These are phyloP conservation scores for Ernsta delagoae DNA, from an alignment of 2,888 invertebrate species.

Conservation along the genomic window DNA sequence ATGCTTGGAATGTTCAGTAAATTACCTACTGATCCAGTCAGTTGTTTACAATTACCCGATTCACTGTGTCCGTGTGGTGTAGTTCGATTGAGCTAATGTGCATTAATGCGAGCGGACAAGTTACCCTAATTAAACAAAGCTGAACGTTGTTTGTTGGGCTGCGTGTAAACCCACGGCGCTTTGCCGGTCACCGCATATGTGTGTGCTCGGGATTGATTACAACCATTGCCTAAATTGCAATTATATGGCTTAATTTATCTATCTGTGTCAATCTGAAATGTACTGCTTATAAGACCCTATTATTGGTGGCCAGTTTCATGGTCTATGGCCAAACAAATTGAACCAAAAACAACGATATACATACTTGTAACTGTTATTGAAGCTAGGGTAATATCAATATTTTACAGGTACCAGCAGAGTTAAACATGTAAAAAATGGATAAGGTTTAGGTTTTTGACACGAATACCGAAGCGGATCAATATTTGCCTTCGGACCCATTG, in stretches of 20 bases:
- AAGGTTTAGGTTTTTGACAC: neutral
- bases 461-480: constrained; percentile 10
- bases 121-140: constrained; percentile 20
- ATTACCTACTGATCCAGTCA: neutral
- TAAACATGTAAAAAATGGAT: neutral
- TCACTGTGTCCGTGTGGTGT: constrained; percentile 9
- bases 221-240: too few relatives aligned
- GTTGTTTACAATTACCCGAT: neutral
- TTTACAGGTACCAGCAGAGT: neutral
- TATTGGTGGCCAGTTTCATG: too few relatives aligned
- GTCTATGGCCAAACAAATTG: too few relatives aligned
- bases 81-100: constrained; percentile 18
- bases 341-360: too few relatives aligned
- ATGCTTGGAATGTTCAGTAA: neutral
- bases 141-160: constrained; percentile 12
- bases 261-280: neutral
- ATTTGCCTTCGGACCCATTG: constrained; percentile 25
- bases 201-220: constrained; percentile 2
- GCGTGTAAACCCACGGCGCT: constrained; percentile 9
- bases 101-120: constrained; percentile 15
- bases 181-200: constrained; percentile 3
- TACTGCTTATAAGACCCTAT: neutral
- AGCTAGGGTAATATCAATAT: neutral
- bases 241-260: too few relatives aligned
- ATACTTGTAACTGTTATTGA: too few relatives aligned